phyloP scores from a whole-genome alignment of 1,140 invertebrate species.

The Lasioglossum albipes region DNA sequence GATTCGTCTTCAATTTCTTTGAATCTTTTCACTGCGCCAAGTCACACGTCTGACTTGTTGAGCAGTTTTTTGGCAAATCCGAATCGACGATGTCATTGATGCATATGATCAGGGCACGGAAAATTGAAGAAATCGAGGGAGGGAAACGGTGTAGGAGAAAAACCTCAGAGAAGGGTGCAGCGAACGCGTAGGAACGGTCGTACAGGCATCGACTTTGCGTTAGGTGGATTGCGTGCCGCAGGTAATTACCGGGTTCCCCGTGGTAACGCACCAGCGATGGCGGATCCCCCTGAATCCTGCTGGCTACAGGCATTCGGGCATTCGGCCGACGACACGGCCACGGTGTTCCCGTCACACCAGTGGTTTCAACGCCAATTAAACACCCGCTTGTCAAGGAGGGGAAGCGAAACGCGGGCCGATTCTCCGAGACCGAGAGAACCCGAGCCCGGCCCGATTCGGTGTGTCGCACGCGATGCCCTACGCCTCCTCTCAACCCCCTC shows the following conservation, averaged over 20 bases:
- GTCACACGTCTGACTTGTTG: no score
- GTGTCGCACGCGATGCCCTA: slow-evolving; percentile 77
- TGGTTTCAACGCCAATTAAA: slow-evolving; percentile 81
- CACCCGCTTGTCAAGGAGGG: slow-evolving; percentile 79
- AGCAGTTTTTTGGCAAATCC: no score
- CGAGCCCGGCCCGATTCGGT: slow-evolving; percentile 69
- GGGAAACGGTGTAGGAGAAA: background rate
- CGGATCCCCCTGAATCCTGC: slow-evolving; percentile 69
- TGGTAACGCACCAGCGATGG: slow-evolving; percentile 77
- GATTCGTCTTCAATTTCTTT: no score
- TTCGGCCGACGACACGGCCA: slow-evolving; percentile 75
- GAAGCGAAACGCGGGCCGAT: slow-evolving; percentile 54
- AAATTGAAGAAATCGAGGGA: background rate
- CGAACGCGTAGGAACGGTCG: slow-evolving; percentile 18
- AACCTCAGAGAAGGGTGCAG: background rate
- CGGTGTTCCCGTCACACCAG: slow-evolving; percentile 78
- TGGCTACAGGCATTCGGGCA: slow-evolving; percentile 75
- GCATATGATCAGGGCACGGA: no score
- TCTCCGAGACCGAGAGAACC: slow-evolving; percentile 41
- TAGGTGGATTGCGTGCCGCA: slow-evolving; percentile 73
- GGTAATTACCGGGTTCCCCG: slow-evolving; percentile 78
- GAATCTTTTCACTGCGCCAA: no score
- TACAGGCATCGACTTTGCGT: slow-evolving; percentile 31
- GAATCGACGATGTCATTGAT: no score
- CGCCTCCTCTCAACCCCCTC: slow-evolving; percentile 47